phyloP scores from a whole-genome alignment of 2,113 vertebrate species.

The Pithys albifrons region DNA sequence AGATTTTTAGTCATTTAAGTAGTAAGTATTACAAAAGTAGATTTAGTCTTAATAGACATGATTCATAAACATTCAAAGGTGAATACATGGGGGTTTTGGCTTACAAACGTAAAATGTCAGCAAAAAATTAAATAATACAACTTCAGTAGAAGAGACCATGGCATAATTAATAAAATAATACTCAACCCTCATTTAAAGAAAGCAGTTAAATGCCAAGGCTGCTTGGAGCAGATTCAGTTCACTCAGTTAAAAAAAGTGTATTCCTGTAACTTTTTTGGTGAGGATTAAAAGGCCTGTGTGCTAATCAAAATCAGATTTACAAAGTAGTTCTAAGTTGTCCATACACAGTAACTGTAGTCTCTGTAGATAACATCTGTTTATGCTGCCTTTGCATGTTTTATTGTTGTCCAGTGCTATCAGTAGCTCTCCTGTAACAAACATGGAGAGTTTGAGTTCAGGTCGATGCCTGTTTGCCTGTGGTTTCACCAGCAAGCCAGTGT shows the following conservation, averaged over 20 bases:
- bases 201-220: neutral
- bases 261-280: neutral
- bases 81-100: neutral
- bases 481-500: neutral
- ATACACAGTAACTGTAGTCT: neutral
- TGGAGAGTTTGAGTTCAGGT: fast-evolving
- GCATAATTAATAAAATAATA: conserved; percentile 18
- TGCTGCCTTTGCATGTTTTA: neutral
- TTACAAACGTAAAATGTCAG: conserved; percentile 7
- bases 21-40: conserved; percentile 4
- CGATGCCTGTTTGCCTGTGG: neutral
- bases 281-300: neutral
- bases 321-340: neutral
- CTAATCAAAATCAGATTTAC: neutral
- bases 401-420: neutral
- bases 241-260: neutral
- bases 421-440: neutral
- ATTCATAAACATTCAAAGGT: conserved; percentile 26
- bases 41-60: neutral
- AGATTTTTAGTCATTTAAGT: conserved; percentile 45
- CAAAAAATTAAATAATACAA: neutral
- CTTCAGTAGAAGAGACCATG: neutral
- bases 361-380: neutral
- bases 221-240: neutral
- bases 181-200: neutral